phyloP scores from a whole-genome alignment of 2,797 vertebrate genomes.

The Siniperca obscura region DNA sequence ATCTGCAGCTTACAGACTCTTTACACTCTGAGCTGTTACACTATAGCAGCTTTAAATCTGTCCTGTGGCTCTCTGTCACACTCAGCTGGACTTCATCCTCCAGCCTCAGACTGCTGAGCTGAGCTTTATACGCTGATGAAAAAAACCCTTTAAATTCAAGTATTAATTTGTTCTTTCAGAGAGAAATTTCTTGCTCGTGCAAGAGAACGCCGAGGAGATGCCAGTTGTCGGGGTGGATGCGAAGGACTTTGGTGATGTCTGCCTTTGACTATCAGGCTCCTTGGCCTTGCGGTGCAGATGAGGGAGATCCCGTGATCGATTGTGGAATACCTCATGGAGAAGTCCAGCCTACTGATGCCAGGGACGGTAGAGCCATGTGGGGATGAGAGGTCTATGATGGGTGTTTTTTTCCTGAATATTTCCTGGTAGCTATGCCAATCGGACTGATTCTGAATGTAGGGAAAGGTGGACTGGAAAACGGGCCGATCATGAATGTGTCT shows the following conservation, averaged over 20 bases:
- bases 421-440: background rate
- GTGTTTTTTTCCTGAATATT: background rate
- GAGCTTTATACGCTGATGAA: background rate
- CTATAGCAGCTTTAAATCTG: conserved; percentile 7
- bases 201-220: too few species aligned
- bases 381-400: background rate
- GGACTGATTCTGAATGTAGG: background rate
- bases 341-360: too few species aligned
- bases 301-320: too few species aligned
- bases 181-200: too few species aligned
- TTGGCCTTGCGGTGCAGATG: too few species aligned
- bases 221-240: too few species aligned
- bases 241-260: too few species aligned
- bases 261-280: too few species aligned
- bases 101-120: background rate
- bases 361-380: too few species aligned
- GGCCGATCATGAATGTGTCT: background rate
- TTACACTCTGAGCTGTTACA: background rate
- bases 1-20: too few species aligned
- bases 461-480: background rate
- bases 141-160: background rate
- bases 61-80: conserved; percentile 6
- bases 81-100: conserved; percentile 15
- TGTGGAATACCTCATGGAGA: too few species aligned
- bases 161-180: conserved; percentile 7